Conservation (phyloP, 2,113 vertebrate species). For the Camelus bactrianus region DNA sequence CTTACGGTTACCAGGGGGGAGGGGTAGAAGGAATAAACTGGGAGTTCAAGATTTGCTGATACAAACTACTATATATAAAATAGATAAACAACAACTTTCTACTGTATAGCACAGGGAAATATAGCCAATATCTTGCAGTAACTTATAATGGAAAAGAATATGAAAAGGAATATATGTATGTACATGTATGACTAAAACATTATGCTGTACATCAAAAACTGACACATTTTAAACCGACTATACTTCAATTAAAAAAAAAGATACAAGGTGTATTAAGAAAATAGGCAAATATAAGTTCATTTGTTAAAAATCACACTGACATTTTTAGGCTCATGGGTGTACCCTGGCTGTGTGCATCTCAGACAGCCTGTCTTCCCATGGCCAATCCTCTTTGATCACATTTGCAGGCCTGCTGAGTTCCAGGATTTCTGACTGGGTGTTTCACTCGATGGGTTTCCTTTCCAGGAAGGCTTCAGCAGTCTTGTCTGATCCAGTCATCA, state of each 20-base stretch:
- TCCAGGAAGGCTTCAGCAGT: neutral
- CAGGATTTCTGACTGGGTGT: neutral
- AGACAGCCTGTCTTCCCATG: neutral
- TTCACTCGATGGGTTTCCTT: neutral
- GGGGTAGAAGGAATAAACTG: too few species aligned
- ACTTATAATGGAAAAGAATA: too few species aligned
- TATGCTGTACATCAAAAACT: too few species aligned
- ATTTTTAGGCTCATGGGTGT: neutral
- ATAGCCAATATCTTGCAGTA: too few species aligned
- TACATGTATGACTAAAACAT: too few species aligned
- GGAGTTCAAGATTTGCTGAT: too few species aligned
- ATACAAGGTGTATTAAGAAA: neutral
- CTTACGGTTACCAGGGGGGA: too few species aligned
- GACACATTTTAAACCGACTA: too few species aligned
- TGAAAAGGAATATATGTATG: too few species aligned
- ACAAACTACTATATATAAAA: too few species aligned
- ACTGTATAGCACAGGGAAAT: too few species aligned
- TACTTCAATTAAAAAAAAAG: neutral
- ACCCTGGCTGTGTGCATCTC: rapidly evolving
- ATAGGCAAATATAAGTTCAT: neutral
- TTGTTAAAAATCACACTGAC: neutral
- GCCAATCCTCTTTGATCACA: neutral
- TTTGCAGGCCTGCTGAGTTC: neutral
- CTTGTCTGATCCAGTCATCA: neutral
- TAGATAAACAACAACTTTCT: too few species aligned